Percentiles rank a stretch among this genome's conserved stretches.
Conservation (phyloP, 2,113 vertebrate genomes). For the Heterotilapia buettikoferi region DNA sequence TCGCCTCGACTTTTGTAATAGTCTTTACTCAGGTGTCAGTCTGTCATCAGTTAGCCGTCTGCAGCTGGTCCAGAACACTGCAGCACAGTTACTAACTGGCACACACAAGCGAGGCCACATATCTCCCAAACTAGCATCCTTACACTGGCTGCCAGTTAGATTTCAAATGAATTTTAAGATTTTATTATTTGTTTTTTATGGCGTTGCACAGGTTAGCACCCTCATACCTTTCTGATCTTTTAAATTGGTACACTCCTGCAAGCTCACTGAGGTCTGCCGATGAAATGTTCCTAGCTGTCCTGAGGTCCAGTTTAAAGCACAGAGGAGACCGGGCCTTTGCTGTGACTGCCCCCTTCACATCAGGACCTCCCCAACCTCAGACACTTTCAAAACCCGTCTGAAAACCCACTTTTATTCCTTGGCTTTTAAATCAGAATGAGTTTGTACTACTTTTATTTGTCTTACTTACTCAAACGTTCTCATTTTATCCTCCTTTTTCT, state of each 20-base stretch:
- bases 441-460: neutral
- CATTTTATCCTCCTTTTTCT: neutral
- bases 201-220: neutral
- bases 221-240: neutral
- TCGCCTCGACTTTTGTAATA: neutral
- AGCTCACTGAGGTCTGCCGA: neutral
- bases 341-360: neutral
- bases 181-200: neutral
- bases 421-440: neutral
- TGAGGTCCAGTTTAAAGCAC: accelerated
- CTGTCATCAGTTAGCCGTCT: neutral
- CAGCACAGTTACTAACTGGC: neutral
- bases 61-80: neutral
- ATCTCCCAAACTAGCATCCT: neutral
- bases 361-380: neutral
- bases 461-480: neutral
- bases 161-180: neutral
- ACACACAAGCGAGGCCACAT: neutral
- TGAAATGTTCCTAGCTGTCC: neutral
- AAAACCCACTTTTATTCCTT: neutral
- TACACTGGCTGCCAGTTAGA: neutral
- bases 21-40: neutral
- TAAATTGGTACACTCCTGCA: neutral
- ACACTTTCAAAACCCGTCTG: accelerated
- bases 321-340: neutral